A percentile compares a stretch with the other conserved stretches of the same genome.
phyloP scores from a whole-genome alignment of 2,888 invertebrate species.

The Leptarthrus brevirostris region DNA sequence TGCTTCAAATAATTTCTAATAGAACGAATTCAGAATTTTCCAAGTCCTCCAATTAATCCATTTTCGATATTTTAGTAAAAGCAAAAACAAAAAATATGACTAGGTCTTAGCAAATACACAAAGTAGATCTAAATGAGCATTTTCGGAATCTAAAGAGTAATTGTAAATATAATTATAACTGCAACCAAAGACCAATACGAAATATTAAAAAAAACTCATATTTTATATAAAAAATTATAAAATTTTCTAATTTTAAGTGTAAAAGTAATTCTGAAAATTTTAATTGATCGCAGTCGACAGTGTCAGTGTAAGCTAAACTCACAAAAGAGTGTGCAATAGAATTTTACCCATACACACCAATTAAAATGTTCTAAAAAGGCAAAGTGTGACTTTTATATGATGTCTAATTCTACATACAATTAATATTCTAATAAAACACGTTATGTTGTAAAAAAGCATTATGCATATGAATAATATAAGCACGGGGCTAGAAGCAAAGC shows the following conservation, averaged over 20 bases:
- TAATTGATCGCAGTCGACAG: neutral
- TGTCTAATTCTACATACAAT: too few species aligned
- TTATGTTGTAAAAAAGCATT: too few species aligned
- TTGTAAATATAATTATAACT: slow-evolving; percentile 17
- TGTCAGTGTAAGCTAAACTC: too few species aligned
- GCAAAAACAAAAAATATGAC: neutral
- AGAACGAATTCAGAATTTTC: neutral
- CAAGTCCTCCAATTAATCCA: slow-evolving; percentile 40
- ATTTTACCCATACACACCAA: neutral
- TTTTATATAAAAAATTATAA: slow-evolving; percentile 29
- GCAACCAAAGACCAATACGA: slow-evolving; percentile 41
- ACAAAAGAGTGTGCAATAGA: neutral
- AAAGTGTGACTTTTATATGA: too few species aligned
- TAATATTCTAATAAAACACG: too few species aligned
- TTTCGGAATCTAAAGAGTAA: neutral
- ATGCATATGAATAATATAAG: too few species aligned
- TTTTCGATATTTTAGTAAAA: neutral
- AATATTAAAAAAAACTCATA: slow-evolving; percentile 38
- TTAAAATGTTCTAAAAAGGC: neutral
- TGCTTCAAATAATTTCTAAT: too few species aligned
- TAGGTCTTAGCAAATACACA: neutral
- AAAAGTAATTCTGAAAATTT: slow-evolving; percentile 5
- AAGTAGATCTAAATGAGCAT: neutral
- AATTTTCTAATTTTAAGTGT: neutral
- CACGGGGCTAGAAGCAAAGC: too few species aligned